Evolutionary conservation across 2,113 vertebrate genomes (phyloP).

Genomic region (Ranitomeya variabilis): DNA sequence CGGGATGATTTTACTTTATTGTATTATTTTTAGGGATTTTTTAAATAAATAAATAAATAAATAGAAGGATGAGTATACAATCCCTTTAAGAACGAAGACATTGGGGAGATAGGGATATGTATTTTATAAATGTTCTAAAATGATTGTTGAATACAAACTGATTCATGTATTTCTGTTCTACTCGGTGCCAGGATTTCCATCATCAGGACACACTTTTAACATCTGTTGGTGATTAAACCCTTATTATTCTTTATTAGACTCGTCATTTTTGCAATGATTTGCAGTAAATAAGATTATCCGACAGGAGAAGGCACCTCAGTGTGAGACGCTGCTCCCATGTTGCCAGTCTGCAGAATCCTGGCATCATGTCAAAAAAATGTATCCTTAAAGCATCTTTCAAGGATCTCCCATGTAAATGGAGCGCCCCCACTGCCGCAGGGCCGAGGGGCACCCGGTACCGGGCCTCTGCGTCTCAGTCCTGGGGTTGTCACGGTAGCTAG

Average conservation of each 20-base stretch:
- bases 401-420: not conserved
- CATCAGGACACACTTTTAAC: not conserved
- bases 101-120: not conserved
- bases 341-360: not conserved
- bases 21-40: too few species aligned
- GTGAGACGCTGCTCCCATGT: not conserved
- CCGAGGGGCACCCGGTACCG: too few species aligned
- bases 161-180: not conserved
- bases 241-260: constrained; percentile 12
- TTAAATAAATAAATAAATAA: too few species aligned
- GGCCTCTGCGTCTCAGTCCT: too few species aligned
- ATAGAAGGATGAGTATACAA: not conserved
- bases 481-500: too few species aligned
- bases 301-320: not conserved
- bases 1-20: too few species aligned
- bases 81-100: not conserved
- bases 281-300: not conserved
- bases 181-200: not conserved
- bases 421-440: too few species aligned
- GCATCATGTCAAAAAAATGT: not conserved
- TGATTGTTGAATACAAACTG: not conserved
- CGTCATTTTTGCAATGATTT: not conserved
- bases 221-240: not conserved
- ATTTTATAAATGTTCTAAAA: not conserved
- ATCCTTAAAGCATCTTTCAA: constrained; percentile 1